Conservation (phyloP, 2,797 vertebrate species). For the Distichodus sexfasciatus region DNA sequence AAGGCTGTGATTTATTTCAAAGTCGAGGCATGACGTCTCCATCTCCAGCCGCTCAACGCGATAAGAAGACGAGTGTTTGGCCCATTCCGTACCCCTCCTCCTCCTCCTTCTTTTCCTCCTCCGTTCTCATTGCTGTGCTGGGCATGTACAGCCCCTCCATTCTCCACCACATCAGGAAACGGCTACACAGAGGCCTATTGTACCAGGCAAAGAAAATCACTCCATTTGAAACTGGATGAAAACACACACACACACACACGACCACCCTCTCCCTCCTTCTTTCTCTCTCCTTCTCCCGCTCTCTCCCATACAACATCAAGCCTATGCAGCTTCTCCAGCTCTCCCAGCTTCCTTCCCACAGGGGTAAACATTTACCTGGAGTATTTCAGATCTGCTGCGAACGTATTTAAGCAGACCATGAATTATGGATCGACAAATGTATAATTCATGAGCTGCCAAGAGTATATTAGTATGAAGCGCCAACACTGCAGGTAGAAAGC, state of each 20-base stretch:
- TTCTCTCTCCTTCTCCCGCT: slow-evolving; percentile 12
- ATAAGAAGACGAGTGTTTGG: slow-evolving; percentile 39
- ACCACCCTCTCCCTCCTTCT: background rate
- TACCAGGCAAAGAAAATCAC: slow-evolving; percentile 75
- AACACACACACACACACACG: slow-evolving; percentile 23
- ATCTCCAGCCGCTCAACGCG: slow-evolving; percentile 36
- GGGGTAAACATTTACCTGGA: slow-evolving; percentile 39
- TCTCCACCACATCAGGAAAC: slow-evolving; percentile 54
- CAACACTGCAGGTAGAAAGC: background rate
- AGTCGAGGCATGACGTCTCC: slow-evolving; percentile 45
- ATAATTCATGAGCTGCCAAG: background rate
- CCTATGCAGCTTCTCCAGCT: background rate
- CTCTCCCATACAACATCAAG: slow-evolving; percentile 30
- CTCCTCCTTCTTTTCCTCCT: slow-evolving; percentile 27
- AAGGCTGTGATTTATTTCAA: slow-evolving; percentile 44
- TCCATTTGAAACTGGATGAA: slow-evolving; percentile 72
- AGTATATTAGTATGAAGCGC: background rate
- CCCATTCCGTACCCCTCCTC: no score
- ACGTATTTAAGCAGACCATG: slow-evolving; percentile 23
- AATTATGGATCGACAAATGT: background rate
- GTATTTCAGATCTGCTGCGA: slow-evolving; percentile 1
- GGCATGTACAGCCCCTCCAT: slow-evolving; percentile 50
- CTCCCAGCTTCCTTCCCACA: slow-evolving; percentile 16
- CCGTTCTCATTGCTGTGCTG: slow-evolving; percentile 57
- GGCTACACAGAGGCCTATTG: slow-evolving; percentile 75